Percentiles rank a stretch among this genome's conserved stretches.
Evolutionary conservation across 2,113 vertebrate genomes (phyloP).

Genomic region (Megaleporinus macrocephalus): DNA sequence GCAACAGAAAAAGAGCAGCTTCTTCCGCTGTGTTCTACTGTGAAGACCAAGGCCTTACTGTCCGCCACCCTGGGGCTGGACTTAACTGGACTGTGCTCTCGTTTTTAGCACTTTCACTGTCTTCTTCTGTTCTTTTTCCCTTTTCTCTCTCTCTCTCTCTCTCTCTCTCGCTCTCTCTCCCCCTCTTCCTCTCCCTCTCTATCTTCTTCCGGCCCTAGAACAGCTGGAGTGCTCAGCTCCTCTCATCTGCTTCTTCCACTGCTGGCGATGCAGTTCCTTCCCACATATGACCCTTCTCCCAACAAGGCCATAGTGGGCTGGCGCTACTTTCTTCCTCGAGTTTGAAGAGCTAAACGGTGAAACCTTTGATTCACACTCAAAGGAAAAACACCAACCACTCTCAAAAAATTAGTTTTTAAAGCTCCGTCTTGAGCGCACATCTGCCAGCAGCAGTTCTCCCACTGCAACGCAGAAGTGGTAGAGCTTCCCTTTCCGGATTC

Average conservation of each 20-base stretch:
- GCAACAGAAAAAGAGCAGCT: conserved; percentile 94
- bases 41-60: conserved; percentile 82
- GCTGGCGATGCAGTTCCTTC: conserved; percentile 65
- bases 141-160: conserved; percentile 38
- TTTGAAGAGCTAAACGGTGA: conserved; percentile 40
- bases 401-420: background rate
- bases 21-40: conserved; percentile 94
- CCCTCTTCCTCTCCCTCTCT: conserved; percentile 34
- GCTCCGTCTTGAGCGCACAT: conserved; percentile 3
- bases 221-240: conserved; percentile 53
- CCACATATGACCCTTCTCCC: conserved; percentile 42
- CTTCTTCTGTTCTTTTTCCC: conserved; percentile 52
- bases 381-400: conserved; percentile 26
- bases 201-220: conserved; percentile 38
- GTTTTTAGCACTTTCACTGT: conserved; percentile 68
- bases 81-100: conserved; percentile 84
- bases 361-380: background rate
- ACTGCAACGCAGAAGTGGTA: background rate
- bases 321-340: background rate
- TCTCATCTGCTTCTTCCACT: conserved; percentile 68
- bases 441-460: conserved; percentile 32
- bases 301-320: background rate
- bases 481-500: background rate
- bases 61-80: conserved; percentile 68
- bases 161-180: conserved; percentile 44